Conservation (phyloP, 1,140 invertebrate genomes). For the Oncopodura yosiiana region DNA sequence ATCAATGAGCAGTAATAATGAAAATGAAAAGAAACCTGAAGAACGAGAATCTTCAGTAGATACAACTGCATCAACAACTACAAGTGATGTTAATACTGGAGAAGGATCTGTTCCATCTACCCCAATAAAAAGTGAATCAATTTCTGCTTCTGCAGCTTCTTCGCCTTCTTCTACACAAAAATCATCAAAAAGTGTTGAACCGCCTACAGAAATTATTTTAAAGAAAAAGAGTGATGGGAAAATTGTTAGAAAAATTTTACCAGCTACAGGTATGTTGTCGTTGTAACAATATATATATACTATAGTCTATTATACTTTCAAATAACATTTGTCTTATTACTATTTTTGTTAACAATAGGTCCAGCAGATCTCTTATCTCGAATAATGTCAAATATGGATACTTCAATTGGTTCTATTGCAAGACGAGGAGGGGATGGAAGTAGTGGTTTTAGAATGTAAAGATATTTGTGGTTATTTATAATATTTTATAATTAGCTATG, state of each 20-base stretch:
- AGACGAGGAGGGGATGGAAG: neutral
- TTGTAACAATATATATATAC: no score
- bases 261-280: no score
- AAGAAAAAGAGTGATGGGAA: slow-evolving; percentile 27
- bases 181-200: neutral
- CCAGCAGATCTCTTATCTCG: slow-evolving; percentile 20
- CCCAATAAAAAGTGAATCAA: neutral
- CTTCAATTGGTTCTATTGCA: neutral
- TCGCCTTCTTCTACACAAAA: neutral
- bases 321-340: no score
- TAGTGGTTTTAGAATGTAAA: neutral
- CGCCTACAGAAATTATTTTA: slow-evolving; percentile 19
- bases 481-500: neutral
- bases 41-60: neutral
- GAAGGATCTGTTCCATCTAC: neutral
- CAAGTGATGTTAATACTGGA: neutral
- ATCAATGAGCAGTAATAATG: neutral
- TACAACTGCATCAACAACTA: neutral
- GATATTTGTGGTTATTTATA: neutral
- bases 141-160: no score
- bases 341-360: no score
- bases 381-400: slow-evolving; percentile 27
- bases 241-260: slow-evolving; percentile 16
- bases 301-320: no score
- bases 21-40: neutral